Percentiles rank a stretch among this genome's conserved stretches.
Evolutionary conservation across 1,140 invertebrate genomes (phyloP).

Genomic region (Neuroterus valhalla): DNA sequence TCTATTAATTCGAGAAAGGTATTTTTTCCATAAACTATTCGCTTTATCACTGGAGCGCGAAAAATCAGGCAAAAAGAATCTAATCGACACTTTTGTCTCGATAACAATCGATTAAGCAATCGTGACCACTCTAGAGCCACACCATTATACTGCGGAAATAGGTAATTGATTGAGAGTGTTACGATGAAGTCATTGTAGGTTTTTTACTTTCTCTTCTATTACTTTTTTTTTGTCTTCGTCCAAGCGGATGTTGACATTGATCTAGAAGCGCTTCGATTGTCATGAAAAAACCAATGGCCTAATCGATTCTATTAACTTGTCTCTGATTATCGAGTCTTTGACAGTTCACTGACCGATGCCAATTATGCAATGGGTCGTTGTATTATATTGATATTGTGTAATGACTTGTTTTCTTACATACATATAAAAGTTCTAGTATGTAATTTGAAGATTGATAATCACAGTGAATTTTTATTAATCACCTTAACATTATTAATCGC

Average conservation of each 20-base stretch:
- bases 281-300: neutral
- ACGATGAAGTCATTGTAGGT: neutral
- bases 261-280: neutral
- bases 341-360: constrained; percentile 14
- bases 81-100: neutral
- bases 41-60: neutral
- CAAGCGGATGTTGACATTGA: neutral
- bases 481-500: too few relatives aligned
- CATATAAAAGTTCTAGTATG: neutral
- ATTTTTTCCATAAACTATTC: too few relatives aligned
- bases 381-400: neutral
- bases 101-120: neutral
- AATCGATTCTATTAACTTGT: neutral
- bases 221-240: neutral
- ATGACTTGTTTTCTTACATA: neutral
- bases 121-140: too few relatives aligned
- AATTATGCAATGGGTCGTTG: neutral
- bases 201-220: neutral
- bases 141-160: neutral
- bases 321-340: neutral
- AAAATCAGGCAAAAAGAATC: neutral
- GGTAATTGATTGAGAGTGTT: neutral
- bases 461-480: too few relatives aligned
- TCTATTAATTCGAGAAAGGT: too few relatives aligned
- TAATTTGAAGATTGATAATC: too few relatives aligned